phyloP scores from a whole-genome alignment of 2,113 vertebrate genomes.

The Ariopsis seemanni region DNA sequence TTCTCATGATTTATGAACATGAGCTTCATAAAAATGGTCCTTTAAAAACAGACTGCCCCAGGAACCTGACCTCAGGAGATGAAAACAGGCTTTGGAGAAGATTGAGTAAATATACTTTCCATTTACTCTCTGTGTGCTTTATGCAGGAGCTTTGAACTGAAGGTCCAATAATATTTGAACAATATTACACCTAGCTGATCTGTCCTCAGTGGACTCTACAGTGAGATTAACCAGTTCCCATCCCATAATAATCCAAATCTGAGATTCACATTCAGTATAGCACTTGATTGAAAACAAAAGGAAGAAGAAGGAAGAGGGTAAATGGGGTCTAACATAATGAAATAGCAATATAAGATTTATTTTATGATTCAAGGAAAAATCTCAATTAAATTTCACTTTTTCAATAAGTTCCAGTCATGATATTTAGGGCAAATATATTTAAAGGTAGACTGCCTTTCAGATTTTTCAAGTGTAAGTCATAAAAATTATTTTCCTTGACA shows the following conservation, averaged over 20 bases:
- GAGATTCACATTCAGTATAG: background rate
- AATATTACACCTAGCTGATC: slow-evolving; percentile 29
- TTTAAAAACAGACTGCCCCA: background rate
- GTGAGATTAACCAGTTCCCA: background rate
- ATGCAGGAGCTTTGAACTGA: slow-evolving; percentile 9
- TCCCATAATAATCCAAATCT: slow-evolving; percentile 11
- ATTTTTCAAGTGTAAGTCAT: too few relatives aligned
- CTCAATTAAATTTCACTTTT: background rate
- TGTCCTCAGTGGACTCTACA: background rate
- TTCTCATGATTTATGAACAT: background rate
- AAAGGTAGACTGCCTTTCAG: too few relatives aligned
- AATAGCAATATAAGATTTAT: background rate
- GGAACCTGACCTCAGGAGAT: background rate
- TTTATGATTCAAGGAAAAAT: background rate
- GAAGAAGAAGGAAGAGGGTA: background rate
- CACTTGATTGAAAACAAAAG: background rate
- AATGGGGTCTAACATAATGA: background rate
- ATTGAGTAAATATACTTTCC: slow-evolving; percentile 3
- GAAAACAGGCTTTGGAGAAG: background rate
- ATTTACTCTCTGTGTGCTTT: background rate
- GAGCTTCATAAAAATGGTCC: background rate
- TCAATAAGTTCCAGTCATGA: background rate
- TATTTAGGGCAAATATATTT: background rate
- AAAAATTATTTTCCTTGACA: too few relatives aligned
- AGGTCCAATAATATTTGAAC: slow-evolving; percentile 13